Percentiles rank a stretch among this genome's conserved stretches.
Conservation (phyloP, 2,113 vertebrate genomes). For the Salvator merianae region DNA sequence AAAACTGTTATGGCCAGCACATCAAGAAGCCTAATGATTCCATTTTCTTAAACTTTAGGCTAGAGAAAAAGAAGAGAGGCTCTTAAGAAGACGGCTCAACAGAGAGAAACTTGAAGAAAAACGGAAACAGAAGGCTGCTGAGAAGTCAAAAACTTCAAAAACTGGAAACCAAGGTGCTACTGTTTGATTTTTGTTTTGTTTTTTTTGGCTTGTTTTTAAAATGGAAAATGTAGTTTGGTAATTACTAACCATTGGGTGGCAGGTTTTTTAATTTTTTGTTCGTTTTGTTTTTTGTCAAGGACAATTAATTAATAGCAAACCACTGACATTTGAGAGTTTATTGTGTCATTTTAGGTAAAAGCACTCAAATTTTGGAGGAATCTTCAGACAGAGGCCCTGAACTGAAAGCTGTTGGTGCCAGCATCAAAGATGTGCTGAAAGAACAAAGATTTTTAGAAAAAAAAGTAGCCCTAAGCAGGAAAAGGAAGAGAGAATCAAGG, state of each 20-base stretch:
- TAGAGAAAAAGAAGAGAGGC: constrained; percentile 96
- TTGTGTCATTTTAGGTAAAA: constrained; percentile 69
- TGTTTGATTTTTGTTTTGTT: constrained; percentile 17
- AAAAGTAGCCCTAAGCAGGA: constrained; percentile 94
- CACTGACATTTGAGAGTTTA: constrained; percentile 7
- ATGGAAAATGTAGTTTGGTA: background rate
- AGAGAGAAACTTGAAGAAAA: constrained; percentile 95
- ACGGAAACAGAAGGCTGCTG: constrained; percentile 88
- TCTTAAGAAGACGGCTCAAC: constrained; percentile 92
- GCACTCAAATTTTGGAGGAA: constrained; percentile 66
- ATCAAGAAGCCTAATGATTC: no score
- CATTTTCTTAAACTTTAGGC: constrained; percentile 77
- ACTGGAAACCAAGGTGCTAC: constrained; percentile 68
- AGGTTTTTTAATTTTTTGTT: no score
- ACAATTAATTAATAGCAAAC: background rate
- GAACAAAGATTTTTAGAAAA: constrained; percentile 96
- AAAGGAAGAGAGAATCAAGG: constrained; percentile 91
- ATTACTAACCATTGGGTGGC: background rate
- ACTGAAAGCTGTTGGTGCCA: constrained; percentile 69
- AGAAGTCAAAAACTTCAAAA: constrained; percentile 78
- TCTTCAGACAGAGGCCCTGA: constrained; percentile 63
- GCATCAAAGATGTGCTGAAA: constrained; percentile 94
- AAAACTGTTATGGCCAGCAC: background rate
- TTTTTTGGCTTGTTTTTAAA: background rate
- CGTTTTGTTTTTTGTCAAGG: constrained; percentile 4